Evolutionary conservation across 2,113 vertebrate species (phyloP), one percentile per base, ranked within the genome.

Genomic region (Ranitomeya variabilis): DNA sequence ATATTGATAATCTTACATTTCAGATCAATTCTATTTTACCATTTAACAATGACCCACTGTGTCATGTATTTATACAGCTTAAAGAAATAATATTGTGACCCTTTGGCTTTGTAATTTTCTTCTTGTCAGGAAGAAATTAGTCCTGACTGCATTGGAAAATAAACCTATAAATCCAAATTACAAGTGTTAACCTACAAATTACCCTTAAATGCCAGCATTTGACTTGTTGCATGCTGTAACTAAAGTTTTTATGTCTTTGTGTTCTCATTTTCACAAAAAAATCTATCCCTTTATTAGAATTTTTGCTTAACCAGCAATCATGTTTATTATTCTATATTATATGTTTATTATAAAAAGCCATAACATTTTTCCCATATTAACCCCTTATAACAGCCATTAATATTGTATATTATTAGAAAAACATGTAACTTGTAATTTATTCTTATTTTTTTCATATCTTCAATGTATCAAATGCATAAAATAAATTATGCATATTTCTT

Each of bases 61-160:
- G 87, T 78, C 52, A 66, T 26, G 71, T 78, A 78, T 89, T 84
- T 78, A 62, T 45, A 78, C 81, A 78, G 59, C 45, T 78, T 77
- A 84, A 77, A 84, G 10, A 12, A 77, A n/a, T 21, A 77, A 78
- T 64, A 89, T 64, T 84, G 14, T 89, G 87, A 89, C 87, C 87
- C 87, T 67, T 73, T 89, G 87, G 73, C 87, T 89, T 88, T 67
- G 55, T 84, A 78, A 89, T 89, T 89, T 89, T 78, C 79, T 51
- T 78, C 62, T 67, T 55, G 81, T 23, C 71, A 84, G 87, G 81
- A 89, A 89, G 73, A 83, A 89, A 89, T 89, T 88, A 83, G 80
- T 64, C 76, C 19, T 54, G 73, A 88, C 80, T 62, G 31, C 54
- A 88, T 66, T 62, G 64, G 59, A 84, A 89, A 89, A 84, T 67